Evolutionary conservation across 2,888 invertebrate species (phyloP).

Genomic region (Pammene fasciana): DNA sequence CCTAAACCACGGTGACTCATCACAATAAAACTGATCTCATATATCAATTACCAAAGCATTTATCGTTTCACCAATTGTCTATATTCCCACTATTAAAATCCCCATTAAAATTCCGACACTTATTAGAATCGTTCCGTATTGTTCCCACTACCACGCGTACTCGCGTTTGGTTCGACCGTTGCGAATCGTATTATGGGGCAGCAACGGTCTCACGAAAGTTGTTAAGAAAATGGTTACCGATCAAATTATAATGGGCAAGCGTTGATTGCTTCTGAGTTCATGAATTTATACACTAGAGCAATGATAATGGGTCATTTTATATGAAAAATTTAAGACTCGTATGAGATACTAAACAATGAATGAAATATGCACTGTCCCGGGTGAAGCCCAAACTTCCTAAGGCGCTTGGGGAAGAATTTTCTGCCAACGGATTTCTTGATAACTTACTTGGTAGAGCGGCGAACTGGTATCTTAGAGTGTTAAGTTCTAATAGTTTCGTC

Average conservation of each 20-base stretch:
- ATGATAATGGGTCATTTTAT: not conserved
- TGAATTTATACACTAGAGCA: not conserved
- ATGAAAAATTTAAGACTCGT: too few relatives aligned
- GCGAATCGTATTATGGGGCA: slow-evolving; percentile 16
- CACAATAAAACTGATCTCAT: too few relatives aligned
- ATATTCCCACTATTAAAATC: slow-evolving; percentile 27
- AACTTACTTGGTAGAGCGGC: too few relatives aligned
- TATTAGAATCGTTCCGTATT: slow-evolving; percentile 7
- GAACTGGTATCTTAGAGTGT: too few relatives aligned
- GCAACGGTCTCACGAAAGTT: slow-evolving; percentile 10
- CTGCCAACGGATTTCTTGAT: too few relatives aligned
- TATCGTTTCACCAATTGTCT: slow-evolving; percentile 2
- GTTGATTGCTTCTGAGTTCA: slow-evolving; percentile 12
- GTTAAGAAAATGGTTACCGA: slow-evolving; percentile 12
- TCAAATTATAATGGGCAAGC: slow-evolving; percentile 24
- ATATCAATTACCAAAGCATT: too few relatives aligned
- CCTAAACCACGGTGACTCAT: too few relatives aligned
- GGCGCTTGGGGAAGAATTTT: too few relatives aligned
- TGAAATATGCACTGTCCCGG: too few relatives aligned
- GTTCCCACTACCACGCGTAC: slow-evolving; percentile 17
- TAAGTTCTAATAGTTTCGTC: too few relatives aligned
- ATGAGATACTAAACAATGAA: too few relatives aligned
- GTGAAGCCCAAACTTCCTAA: too few relatives aligned
- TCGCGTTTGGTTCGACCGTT: not conserved
- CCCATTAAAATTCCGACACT: slow-evolving; percentile 17